Base-by-base conservation (phyloP, 35 echinoderm and acorn worm species). In the Stichopus chloronotus region DNA sequence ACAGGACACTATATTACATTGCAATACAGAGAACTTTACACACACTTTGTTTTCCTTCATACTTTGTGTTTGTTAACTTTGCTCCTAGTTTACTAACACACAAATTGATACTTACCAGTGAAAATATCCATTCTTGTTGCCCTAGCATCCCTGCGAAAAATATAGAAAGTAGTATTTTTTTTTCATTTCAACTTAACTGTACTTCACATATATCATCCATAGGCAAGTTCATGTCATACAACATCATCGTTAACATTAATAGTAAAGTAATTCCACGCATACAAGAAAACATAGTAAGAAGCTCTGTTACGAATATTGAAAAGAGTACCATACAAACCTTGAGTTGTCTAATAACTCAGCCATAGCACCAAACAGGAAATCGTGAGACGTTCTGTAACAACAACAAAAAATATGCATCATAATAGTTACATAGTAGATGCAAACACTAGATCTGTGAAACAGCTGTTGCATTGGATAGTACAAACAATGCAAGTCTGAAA, bases 271-370 rank as follows among this genome's bases (percentile, higher is more conserved):
- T 43, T 43, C 30, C 30, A 43, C 30, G 3, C 30, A 43, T 43
- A 43, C 30, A 43, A 43, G 30, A 43, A 43, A 43, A 43, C 30
- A 43, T 43, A 43, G 30, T 3, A 43, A 1, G 30, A 43, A 43
- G 30, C 30, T 43, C 30, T 43, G 30, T 43, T 43, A 43, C 30
- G 3, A 43, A 43, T n/a, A 43, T 43, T 43, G 30, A 43, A 43
- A 11, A 85, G 82, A 85, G 21, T 9, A 16, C 4, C n/a, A 7
- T 69, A 87, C 52, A 96, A 82, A 99, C 97, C 97, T 99, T 86
- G 97, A 92, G 92, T 99, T 99, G 61, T 99, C 97, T 52, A 99
- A 72, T 54, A 99, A 84, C 91, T 99, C 97, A 52, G 97, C 97
- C 55, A 99, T 88, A 19, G 97, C 97, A 72, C 97, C 97, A 78